Conservation (phyloP, 2,113 vertebrate species). For the Colistium nudipinnis region DNA sequence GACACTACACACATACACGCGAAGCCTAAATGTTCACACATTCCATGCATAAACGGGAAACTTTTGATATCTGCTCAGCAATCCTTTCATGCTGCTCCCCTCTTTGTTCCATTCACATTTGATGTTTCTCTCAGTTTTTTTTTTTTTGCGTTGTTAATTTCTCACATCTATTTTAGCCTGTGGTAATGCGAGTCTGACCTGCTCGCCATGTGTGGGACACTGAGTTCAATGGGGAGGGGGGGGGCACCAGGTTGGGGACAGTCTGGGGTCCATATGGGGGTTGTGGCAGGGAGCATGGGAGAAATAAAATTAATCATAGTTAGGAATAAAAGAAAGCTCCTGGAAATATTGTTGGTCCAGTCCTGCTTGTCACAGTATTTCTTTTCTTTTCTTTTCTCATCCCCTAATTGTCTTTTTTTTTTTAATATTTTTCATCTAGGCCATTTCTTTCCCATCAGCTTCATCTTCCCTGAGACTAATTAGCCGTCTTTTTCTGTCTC, state of each 20-base stretch:
- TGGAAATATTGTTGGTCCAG: neutral
- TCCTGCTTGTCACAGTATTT: neutral
- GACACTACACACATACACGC: slow-evolving; percentile 45
- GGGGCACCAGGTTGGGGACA: too few relatives aligned
- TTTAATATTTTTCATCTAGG: slow-evolving; percentile 26
- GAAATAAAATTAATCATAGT: too few relatives aligned
- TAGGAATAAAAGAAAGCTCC: neutral
- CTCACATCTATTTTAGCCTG: too few relatives aligned
- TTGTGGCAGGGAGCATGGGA: too few relatives aligned
- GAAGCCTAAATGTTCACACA: slow-evolving; percentile 1
- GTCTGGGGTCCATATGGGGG: too few relatives aligned
- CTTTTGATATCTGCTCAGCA: too few relatives aligned
- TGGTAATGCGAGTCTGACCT: too few relatives aligned
- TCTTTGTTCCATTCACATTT: neutral
- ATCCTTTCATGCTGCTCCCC: too few relatives aligned
- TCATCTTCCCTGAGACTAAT: slow-evolving; percentile 65
- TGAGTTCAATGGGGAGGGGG: too few relatives aligned
- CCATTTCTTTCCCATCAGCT: slow-evolving; percentile 12
- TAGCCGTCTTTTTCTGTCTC: slow-evolving; percentile 46
- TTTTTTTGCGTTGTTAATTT: neutral
- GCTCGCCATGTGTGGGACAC: too few relatives aligned
- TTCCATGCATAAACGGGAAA: neutral
- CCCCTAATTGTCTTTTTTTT: slow-evolving; percentile 5
- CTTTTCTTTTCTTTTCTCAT: neutral
- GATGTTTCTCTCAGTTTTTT: neutral